Percentiles rank a stretch among this genome's conserved stretches.
These are phyloP conservation scores for Drosophila maculinotata DNA, from an alignment of 2,888 invertebrate species.

Conservation along the genomic window DNA sequence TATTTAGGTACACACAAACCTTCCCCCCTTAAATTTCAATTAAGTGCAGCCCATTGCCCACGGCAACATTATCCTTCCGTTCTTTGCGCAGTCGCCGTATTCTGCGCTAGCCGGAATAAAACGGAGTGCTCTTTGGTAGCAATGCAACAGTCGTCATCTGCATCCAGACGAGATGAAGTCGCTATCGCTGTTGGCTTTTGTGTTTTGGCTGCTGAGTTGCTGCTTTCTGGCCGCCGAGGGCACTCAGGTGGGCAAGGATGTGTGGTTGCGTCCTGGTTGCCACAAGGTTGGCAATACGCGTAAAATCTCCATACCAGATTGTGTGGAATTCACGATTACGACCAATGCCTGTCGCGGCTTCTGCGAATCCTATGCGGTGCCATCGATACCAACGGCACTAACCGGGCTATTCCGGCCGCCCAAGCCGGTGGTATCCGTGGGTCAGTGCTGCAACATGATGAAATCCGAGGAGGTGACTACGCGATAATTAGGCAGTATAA, in stretches of 20 bases:
- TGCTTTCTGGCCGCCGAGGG: conserved; percentile 39
- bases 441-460: conserved; percentile 96
- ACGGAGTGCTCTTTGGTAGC: conserved; percentile 1
- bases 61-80: not conserved
- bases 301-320: conserved; percentile 92
- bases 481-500: not conserved
- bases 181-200: conserved; percentile 32
- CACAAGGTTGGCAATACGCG: conserved; percentile 93
- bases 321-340: conserved; percentile 93
- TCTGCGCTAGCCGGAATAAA: conserved; percentile 30
- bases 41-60: conserved; percentile 40
- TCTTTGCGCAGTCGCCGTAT: conserved; percentile 47
- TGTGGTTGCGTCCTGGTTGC: conserved; percentile 92
- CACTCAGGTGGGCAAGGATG: conserved; percentile 81
- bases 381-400: conserved; percentile 86
- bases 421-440: conserved; percentile 91
- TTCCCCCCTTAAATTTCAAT: not conserved
- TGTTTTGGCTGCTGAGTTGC: conserved; percentile 52
- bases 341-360: conserved; percentile 95
- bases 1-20: conserved; percentile 26
- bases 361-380: conserved; percentile 94
- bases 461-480: conserved; percentile 92
- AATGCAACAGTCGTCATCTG: conserved; percentile 25
- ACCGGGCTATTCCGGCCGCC: conserved; percentile 84
- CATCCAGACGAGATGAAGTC: conserved; percentile 47